phyloP scores from a whole-genome alignment of 2,113 vertebrate species.

The Sorex fumeus region DNA sequence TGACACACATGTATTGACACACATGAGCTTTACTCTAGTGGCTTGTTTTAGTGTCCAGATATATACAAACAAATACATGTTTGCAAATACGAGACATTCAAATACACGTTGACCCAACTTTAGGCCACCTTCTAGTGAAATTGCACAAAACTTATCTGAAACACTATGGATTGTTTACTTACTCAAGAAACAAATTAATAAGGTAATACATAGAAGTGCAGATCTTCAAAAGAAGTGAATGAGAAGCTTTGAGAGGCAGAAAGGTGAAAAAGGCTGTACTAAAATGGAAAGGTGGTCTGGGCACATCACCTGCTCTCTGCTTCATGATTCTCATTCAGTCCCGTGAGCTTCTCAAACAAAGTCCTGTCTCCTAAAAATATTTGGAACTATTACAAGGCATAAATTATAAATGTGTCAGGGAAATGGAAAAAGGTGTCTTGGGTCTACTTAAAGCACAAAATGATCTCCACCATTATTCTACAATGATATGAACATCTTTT shows the following conservation, averaged over 20 bases:
- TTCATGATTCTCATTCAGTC: slow-evolving; percentile 86
- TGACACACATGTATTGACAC: rapidly evolving
- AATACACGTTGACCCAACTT: slow-evolving; percentile 35
- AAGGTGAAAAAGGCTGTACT: slow-evolving; percentile 74
- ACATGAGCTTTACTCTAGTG: rapidly evolving
- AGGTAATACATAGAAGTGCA: slow-evolving; percentile 72
- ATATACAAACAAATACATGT: not conserved
- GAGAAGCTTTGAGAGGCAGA: not conserved
- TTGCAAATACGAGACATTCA: not conserved
- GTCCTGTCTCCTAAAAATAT: slow-evolving; percentile 91
- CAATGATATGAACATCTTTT: slow-evolving; percentile 91
- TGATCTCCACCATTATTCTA: slow-evolving; percentile 91
- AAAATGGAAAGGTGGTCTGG: slow-evolving; percentile 80
- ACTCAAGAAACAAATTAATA: slow-evolving; percentile 3
- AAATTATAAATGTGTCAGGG: slow-evolving; percentile 92
- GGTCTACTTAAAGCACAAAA: slow-evolving; percentile 89
- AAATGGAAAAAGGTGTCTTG: slow-evolving; percentile 91
- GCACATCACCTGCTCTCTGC: slow-evolving; percentile 62
- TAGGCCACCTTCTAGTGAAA: slow-evolving; percentile 52
- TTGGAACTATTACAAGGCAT: slow-evolving; percentile 93
- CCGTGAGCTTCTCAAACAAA: slow-evolving; percentile 89
- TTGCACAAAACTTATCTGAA: slow-evolving; percentile 11
- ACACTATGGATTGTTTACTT: not conserved
- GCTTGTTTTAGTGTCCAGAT: not conserved
- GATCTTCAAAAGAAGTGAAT: slow-evolving; percentile 6